phyloP scores from a whole-genome alignment of 2,888 invertebrate genomes.

The Nudaria mundana region DNA sequence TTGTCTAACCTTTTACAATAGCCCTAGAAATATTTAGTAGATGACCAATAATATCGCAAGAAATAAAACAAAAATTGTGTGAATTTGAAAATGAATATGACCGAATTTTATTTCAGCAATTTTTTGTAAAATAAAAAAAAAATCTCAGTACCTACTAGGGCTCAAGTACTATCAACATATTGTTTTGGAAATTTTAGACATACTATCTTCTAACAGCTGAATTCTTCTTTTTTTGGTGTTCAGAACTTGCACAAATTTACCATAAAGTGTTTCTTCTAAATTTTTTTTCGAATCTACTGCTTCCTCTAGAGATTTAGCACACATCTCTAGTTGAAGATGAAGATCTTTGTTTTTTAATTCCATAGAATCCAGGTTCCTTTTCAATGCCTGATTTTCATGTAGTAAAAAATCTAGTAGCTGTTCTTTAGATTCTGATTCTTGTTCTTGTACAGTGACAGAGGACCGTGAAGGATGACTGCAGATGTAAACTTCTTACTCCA shows the following conservation, averaged over 20 bases:
- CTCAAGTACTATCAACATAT: no score
- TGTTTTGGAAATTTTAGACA: neutral
- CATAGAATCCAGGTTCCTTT: conserved; percentile 22
- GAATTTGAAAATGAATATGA: no score
- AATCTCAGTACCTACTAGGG: no score
- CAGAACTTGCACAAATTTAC: conserved; percentile 59
- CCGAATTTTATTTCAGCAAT: no score
- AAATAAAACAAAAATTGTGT: no score
- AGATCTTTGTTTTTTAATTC: conserved; percentile 30
- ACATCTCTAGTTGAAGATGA: conserved; percentile 40
- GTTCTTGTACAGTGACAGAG: conserved; percentile 40
- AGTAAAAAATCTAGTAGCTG: conserved; percentile 50
- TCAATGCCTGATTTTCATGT: conserved; percentile 45
- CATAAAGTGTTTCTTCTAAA: conserved; percentile 55
- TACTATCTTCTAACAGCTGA: conserved; percentile 46
- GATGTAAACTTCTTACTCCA: conserved; percentile 53
- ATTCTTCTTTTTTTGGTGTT: conserved; percentile 66
- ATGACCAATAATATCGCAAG: no score
- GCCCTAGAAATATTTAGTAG: no score
- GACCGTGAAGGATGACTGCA: conserved; percentile 44
- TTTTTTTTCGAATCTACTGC: conserved; percentile 46
- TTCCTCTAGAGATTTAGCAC: conserved; percentile 49
- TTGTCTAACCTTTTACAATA: no score
- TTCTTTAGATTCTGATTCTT: conserved; percentile 37
- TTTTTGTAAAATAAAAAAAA: no score